Conservation (phyloP, 2,888 invertebrate genomes). For the Epinotia ramella region DNA sequence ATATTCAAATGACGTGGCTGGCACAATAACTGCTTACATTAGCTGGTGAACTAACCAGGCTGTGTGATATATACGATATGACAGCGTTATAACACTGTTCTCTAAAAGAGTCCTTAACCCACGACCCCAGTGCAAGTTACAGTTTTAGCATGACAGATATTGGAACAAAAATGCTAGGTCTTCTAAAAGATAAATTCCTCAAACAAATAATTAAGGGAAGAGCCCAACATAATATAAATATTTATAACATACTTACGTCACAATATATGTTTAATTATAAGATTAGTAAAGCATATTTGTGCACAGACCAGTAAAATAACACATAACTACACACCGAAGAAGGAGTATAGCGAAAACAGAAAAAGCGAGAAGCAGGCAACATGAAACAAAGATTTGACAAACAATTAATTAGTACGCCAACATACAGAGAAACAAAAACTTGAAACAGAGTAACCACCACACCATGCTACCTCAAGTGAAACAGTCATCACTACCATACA, state of each 20-base stretch:
- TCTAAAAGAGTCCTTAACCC: too few relatives aligned
- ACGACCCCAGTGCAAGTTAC: not conserved
- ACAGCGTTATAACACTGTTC: too few relatives aligned
- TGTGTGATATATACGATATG: too few relatives aligned
- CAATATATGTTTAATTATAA: conserved; percentile 20
- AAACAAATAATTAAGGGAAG: not conserved
- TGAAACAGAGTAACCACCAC: conserved; percentile 71
- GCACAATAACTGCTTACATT: too few relatives aligned
- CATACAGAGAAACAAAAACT: conserved; percentile 50
- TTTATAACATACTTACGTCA: conserved; percentile 6
- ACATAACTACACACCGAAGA: conserved; percentile 78
- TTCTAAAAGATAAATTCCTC: too few relatives aligned
- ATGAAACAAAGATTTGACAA: conserved; percentile 33
- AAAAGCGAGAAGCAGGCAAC: conserved; percentile 44
- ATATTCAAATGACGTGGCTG: too few relatives aligned
- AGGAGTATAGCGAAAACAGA: conserved; percentile 48
- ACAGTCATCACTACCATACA: conserved; percentile 69
- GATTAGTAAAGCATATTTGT: conserved; percentile 54
- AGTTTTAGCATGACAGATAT: not conserved
- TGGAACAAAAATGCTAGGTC: not conserved
- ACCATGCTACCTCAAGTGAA: conserved; percentile 79
- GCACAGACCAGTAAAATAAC: conserved; percentile 59
- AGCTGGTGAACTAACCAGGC: too few relatives aligned
- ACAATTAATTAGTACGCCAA: conserved; percentile 42
- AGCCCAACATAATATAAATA: not conserved